Evolutionary conservation across 1,140 invertebrate genomes (phyloP).

Genomic region (Bombus polaris): DNA sequence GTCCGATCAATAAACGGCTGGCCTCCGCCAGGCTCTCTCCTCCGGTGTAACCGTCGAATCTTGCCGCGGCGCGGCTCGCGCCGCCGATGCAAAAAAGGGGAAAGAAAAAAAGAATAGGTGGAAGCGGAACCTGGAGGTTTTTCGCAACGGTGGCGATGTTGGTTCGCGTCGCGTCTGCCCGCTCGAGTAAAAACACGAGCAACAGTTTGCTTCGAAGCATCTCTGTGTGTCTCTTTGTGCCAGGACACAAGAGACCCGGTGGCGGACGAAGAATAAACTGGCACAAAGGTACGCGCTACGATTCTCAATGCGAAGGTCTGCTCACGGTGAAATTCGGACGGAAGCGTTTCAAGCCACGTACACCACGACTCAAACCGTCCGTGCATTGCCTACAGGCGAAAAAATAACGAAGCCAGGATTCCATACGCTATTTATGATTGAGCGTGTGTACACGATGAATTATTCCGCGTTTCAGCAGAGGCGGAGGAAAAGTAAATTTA

Average conservation of each 20-base stretch:
- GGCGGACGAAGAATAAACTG: not conserved
- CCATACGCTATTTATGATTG: conserved; percentile 11
- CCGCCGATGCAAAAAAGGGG: conserved; percentile 23
- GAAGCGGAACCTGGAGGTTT: no score
- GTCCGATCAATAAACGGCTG: conserved; percentile 68
- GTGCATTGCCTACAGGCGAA: not conserved
- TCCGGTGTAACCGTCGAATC: conserved; percentile 48
- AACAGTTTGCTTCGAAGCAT: conserved; percentile 36
- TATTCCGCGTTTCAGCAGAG: conserved; percentile 17
- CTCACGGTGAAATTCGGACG: no score
- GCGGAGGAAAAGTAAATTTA: conserved; percentile 12
- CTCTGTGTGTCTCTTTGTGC: not conserved
- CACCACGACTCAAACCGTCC: no score
- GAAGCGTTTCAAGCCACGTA: no score
- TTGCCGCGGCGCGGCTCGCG: conserved; percentile 38
- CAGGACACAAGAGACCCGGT: not conserved
- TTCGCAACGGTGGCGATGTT: not conserved
- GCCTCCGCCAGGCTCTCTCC: conserved; percentile 51
- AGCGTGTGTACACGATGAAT: not conserved
- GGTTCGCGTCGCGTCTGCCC: not conserved
- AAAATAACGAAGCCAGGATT: not conserved
- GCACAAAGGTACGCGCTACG: not conserved
- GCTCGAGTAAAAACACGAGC: conserved; percentile 31
- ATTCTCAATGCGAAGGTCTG: not conserved
- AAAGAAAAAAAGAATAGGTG: not conserved